phyloP scores from a whole-genome alignment of 2,888 invertebrate species.

The Amblyjoppa proteus region DNA sequence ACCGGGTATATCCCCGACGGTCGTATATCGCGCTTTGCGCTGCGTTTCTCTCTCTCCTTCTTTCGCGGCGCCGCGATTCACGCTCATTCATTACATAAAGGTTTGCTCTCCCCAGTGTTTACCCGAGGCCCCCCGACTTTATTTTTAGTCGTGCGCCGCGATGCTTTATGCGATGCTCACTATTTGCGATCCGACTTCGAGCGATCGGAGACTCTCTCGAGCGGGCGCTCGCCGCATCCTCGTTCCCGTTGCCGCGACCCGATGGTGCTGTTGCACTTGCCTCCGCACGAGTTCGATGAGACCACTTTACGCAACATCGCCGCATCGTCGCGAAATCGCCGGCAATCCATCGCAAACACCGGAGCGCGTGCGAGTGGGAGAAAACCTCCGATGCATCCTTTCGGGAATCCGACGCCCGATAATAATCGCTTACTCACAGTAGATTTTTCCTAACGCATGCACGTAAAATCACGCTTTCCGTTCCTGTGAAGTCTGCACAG shows the following conservation, averaged over 20 bases:
- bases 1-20: neutral
- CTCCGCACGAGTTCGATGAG: slow-evolving; percentile 11
- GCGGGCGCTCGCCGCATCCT: neutral
- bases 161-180: slow-evolving; percentile 69
- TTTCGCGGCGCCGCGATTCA: slow-evolving; percentile 71
- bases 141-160: slow-evolving; percentile 77
- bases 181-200: slow-evolving; percentile 64
- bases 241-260: slow-evolving; percentile 27
- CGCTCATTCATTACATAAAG: slow-evolving; percentile 83
- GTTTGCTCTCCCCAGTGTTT: slow-evolving; percentile 76
- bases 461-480: too few relatives aligned
- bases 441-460: neutral
- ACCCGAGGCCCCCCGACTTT: slow-evolving; percentile 72
- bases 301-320: slow-evolving; percentile 49
- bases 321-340: slow-evolving; percentile 38
- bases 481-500: too few relatives aligned
- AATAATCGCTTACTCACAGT: neutral
- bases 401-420: neutral
- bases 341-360: neutral
- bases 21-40: neutral
- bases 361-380: neutral
- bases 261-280: slow-evolving; percentile 23
- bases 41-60: slow-evolving; percentile 15
- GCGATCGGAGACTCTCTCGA: slow-evolving; percentile 22
- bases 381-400: slow-evolving; percentile 12